Evolutionary conservation across 2,888 invertebrate species (phyloP), one percentile per base, ranked within the genome.

Genomic region (Eubasilissa splendida): DNA sequence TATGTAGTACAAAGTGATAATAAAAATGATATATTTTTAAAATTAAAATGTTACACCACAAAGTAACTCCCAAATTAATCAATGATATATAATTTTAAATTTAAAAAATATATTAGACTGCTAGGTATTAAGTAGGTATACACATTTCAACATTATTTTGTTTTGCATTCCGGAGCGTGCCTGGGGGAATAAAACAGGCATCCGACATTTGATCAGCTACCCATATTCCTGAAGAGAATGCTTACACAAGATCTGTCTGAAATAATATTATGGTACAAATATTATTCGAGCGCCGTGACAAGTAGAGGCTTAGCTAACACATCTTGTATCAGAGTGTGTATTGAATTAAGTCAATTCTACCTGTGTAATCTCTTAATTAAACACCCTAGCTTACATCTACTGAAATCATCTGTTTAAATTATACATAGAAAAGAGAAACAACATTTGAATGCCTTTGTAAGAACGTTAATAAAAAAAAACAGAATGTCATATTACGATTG

Each of bases 251-350:
- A 42, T 68, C 68, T n/a, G 68, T 68, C 68, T 68, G n/a, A 68
- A 68, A 68, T 68, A 68, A 68, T 68, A 68, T 68, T 68, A 42
- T 68, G 68, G 68, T 50, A 68, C 68, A 68, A 68, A 68, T 68
- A 68, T 68, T 68, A 68, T 50, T 50, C 68, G 50, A 68, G 68
- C 52, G 33, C n/a, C 50, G 52, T 68, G 68, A 68, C 68, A 50
- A 68, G 52, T 52, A 68, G 11, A 42, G 14, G 42, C 52, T 68
- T 42, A 68, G 50, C 52, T 10, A 10, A n/a, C 42, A 68, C 68
- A 68, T 68, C 68, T 68, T 52, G 68, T 12, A 9, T 9, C 50
- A 14, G 52, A 10, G n/a, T 42, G 50, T 68, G 14, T 14, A 52
- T 68, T 68, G 52, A 50, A 68, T 68, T 68, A 68, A 68, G 68